phyloP scores from a whole-genome alignment of 2,113 vertebrate genomes.

The Coptodon rendalli region DNA sequence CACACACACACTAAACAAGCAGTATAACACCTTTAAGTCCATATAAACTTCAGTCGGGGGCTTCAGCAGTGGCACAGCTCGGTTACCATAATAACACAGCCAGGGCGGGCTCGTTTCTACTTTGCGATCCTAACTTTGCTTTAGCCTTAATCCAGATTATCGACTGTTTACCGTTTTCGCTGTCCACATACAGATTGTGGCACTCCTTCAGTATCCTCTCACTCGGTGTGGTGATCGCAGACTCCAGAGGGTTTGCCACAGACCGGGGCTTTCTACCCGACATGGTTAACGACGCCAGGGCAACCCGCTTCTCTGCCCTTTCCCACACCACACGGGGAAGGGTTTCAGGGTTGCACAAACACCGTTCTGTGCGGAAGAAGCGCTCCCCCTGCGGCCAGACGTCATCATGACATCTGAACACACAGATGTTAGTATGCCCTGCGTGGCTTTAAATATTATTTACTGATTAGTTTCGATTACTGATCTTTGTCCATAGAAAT shows the following conservation, averaged over 20 bases:
- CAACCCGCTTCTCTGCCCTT: background rate
- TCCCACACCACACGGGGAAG: conserved; percentile 20
- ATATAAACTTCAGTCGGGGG: background rate
- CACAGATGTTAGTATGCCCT: background rate
- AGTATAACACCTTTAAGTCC: background rate
- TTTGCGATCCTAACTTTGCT: background rate
- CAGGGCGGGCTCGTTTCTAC: background rate
- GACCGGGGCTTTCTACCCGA: conserved; percentile 70
- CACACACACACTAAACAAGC: background rate
- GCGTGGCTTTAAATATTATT: background rate
- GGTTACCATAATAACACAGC: background rate
- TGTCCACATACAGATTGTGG: conserved; percentile 73
- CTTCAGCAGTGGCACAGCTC: background rate
- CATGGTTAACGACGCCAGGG: conserved; percentile 42
- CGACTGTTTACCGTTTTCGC: conserved; percentile 69
- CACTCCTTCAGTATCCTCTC: conserved; percentile 75
- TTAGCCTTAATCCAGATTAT: background rate
- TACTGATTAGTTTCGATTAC: too few species aligned
- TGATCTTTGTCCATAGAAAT: background rate
- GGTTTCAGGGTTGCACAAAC: conserved; percentile 55
- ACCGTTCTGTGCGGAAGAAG: background rate
- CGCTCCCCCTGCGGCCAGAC: conserved; percentile 9
- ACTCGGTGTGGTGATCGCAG: conserved; percentile 68
- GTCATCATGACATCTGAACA: background rate
- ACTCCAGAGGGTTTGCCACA: conserved; percentile 73